These are phyloP conservation scores for Clunio marinus DNA, from an alignment of 2,888 invertebrate species.

Conservation along the genomic window DNA sequence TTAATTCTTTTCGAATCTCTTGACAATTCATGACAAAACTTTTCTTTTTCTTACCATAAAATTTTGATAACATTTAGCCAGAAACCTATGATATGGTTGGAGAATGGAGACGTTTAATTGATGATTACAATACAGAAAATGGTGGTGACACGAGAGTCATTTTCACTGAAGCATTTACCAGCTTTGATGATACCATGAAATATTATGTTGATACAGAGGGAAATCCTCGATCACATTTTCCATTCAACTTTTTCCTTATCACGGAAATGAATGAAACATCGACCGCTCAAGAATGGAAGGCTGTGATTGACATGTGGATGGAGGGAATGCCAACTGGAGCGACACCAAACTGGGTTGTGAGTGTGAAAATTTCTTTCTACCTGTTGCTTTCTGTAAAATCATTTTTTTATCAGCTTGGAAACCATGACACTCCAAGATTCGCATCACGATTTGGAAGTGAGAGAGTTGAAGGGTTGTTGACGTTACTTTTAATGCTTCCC, in stretches of 20 bases:
- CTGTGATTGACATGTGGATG: constrained; percentile 58
- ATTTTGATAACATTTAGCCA: constrained; percentile 44
- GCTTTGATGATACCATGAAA: constrained; percentile 53
- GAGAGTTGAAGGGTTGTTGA: constrained; percentile 75
- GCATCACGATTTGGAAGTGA: constrained; percentile 64
- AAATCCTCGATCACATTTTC: constrained; percentile 57
- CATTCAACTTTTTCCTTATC: constrained; percentile 67
- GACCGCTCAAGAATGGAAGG: constrained; percentile 55
- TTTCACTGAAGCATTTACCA: constrained; percentile 57
- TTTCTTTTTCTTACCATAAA: not conserved
- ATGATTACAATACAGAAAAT: constrained; percentile 56
- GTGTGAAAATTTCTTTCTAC: too few relatives aligned
- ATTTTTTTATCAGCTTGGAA: constrained; percentile 57
- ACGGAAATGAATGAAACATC: constrained; percentile 54
- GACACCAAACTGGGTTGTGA: constrained; percentile 67
- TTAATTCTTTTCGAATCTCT: not conserved
- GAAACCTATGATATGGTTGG: constrained; percentile 54
- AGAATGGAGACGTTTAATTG: constrained; percentile 52
- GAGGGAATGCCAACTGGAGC: constrained; percentile 54
- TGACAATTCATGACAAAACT: not conserved
- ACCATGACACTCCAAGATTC: constrained; percentile 71
- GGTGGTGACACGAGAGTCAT: constrained; percentile 49
- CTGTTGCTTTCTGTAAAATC: not conserved
- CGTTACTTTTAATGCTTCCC: constrained; percentile 75
- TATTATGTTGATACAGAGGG: constrained; percentile 54